phyloP scores from a whole-genome alignment of 2,113 vertebrate species.

The Oreotrochilus melanogaster region DNA sequence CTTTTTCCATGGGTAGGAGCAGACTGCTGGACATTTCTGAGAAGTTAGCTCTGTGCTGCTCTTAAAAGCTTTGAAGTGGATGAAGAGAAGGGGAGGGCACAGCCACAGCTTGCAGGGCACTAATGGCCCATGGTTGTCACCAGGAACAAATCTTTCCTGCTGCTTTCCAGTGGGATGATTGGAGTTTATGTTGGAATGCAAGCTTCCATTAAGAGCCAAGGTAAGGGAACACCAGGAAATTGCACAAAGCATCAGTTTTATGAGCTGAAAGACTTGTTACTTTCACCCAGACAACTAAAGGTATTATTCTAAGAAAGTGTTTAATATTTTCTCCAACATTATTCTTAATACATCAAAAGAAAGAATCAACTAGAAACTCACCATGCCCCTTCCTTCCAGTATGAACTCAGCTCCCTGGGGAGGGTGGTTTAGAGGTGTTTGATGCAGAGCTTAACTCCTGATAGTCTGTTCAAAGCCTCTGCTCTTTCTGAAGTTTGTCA shows the following conservation, averaged over 20 bases:
- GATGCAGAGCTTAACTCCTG: background rate
- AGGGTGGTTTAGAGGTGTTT: background rate
- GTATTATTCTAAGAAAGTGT: slow-evolving; percentile 26
- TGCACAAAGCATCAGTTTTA: background rate
- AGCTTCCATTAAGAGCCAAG: background rate
- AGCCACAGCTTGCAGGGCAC: background rate
- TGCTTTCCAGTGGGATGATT: background rate
- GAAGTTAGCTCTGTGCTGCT: background rate
- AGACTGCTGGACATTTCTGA: background rate
- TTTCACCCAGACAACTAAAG: slow-evolving; percentile 2
- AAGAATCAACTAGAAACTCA: background rate
- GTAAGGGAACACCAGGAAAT: slow-evolving; percentile 40
- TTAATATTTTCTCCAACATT: slow-evolving; percentile 10
- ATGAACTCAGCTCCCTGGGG: background rate
- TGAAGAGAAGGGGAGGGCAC: background rate
- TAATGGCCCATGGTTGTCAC: background rate
- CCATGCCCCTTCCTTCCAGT: background rate
- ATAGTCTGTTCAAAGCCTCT: background rate
- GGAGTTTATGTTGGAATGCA: background rate
- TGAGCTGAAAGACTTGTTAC: slow-evolving; percentile 40
- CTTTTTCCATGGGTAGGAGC: background rate
- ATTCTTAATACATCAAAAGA: background rate
- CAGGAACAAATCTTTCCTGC: background rate
- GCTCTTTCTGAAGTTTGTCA: background rate
- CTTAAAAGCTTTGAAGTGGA: rapidly evolving